Conservation (phyloP, 2,113 vertebrate genomes). For the Meles meles region DNA sequence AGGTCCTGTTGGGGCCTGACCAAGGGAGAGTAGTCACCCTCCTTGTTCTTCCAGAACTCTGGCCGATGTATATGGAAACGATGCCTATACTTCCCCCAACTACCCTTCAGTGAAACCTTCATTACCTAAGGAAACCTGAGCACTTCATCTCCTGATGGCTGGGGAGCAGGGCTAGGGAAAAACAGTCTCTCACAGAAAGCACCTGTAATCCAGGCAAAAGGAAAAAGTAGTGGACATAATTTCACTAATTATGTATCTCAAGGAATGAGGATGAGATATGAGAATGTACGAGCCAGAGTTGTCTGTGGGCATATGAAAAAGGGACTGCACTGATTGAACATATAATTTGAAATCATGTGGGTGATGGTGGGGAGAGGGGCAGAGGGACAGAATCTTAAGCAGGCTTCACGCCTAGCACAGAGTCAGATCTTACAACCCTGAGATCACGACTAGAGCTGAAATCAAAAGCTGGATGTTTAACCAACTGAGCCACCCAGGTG, state of each 20-base stretch:
- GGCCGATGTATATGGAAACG: background rate
- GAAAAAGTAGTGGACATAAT: background rate
- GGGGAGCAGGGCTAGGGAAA: background rate
- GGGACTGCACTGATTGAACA: background rate
- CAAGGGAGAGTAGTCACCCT: background rate
- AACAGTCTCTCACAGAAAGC: background rate
- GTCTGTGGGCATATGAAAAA: background rate
- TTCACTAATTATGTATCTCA: background rate
- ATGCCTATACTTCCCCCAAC: background rate
- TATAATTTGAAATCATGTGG: background rate
- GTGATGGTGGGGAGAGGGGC: background rate
- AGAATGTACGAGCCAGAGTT: background rate
- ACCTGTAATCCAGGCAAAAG: background rate
- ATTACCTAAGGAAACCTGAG: background rate
- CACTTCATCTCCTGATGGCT: background rate
- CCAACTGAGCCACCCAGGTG: background rate
- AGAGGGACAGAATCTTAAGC: background rate
- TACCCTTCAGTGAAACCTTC: background rate
- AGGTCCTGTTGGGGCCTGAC: background rate
- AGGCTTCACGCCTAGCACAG: background rate
- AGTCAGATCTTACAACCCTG: background rate
- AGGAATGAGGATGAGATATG: background rate
- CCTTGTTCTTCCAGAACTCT: constrained; percentile 8
- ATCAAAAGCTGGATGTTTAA: background rate
- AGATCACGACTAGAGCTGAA: background rate